phyloP scores from a whole-genome alignment of 2,888 invertebrate genomes.

The Carcina quercana region DNA sequence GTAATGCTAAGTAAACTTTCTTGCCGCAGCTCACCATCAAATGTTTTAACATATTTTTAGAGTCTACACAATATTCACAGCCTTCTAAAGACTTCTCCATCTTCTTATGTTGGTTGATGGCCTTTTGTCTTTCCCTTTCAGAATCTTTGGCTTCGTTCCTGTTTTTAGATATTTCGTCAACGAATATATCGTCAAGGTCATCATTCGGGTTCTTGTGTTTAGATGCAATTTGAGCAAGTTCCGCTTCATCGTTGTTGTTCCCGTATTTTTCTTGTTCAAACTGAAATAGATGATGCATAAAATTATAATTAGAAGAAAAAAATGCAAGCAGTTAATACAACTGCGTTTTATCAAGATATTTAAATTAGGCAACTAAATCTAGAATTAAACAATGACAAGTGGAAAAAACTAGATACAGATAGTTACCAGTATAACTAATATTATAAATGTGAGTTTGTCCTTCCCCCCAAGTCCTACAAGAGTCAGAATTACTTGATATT shows the following conservation, averaged over 20 bases:
- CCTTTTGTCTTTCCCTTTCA: constrained; percentile 76
- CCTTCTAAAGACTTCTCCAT: constrained; percentile 82
- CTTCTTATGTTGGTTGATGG: constrained; percentile 83
- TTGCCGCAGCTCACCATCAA: constrained; percentile 86
- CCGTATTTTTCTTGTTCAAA: constrained; percentile 88
- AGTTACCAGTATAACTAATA: neutral
- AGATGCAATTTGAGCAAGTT: constrained; percentile 84
- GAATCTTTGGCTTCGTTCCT: constrained; percentile 76
- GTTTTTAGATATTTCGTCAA: constrained; percentile 82
- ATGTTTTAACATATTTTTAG: constrained; percentile 86
- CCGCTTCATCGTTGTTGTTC: constrained; percentile 85
- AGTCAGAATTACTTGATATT: too few relatives aligned
- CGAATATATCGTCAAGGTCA: constrained; percentile 90
- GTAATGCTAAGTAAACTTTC: constrained; percentile 90
- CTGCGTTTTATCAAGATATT: too few relatives aligned
- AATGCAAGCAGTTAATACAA: too few relatives aligned
- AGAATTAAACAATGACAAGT: too few relatives aligned
- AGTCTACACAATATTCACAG: constrained; percentile 90
- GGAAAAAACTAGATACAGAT: constrained; percentile 1
- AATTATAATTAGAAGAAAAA: too few relatives aligned
- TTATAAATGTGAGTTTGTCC: too few relatives aligned
- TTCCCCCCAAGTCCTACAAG: too few relatives aligned
- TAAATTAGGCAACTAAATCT: too few relatives aligned
- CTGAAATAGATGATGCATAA: constrained; percentile 56
- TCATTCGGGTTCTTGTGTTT: constrained; percentile 78